A percentile compares a stretch with the other conserved stretches of the same genome.
Evolutionary conservation across 2,797 vertebrate genomes (phyloP).

Genomic region (Vipera ursinii): DNA sequence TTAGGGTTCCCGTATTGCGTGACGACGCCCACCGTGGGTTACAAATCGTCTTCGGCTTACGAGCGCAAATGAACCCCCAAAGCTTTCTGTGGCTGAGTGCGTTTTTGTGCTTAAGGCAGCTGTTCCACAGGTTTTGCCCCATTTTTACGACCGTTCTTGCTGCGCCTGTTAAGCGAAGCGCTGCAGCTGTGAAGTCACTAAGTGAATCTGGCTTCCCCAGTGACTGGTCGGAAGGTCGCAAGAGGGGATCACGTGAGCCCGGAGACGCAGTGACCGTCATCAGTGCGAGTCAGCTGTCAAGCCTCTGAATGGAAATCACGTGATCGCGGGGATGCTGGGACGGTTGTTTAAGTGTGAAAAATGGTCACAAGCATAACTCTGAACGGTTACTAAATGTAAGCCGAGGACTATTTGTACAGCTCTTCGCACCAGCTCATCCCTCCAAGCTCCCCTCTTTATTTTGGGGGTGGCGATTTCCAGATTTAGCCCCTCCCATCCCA

Average conservation of each 20-base stretch:
- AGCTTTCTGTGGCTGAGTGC: not conserved
- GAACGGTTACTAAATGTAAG: not conserved
- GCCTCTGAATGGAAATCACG: not conserved
- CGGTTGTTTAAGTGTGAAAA: not conserved
- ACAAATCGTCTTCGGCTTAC: not conserved
- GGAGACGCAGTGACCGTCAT: not conserved
- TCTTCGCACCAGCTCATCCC: not conserved
- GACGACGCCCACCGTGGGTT: not conserved
- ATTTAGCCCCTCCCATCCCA: not conserved
- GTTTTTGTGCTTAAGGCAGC: not conserved
- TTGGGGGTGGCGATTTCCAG: not conserved
- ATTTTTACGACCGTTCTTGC: not conserved
- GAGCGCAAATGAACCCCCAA: fast-evolving
- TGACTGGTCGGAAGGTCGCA: not conserved
- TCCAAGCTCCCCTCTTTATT: not conserved
- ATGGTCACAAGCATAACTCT: not conserved
- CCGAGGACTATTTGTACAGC: not conserved
- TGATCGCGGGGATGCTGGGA: not conserved
- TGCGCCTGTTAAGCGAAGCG: fast-evolving
- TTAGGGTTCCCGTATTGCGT: not conserved
- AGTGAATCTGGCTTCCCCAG: not conserved
- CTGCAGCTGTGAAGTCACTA: not conserved
- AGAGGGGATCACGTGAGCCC: fast-evolving
- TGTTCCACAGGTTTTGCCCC: not conserved
- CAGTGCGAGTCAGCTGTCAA: not conserved